Evolutionary conservation across 2,888 invertebrate genomes (phyloP).

Genomic region (Aelia acuminata): DNA sequence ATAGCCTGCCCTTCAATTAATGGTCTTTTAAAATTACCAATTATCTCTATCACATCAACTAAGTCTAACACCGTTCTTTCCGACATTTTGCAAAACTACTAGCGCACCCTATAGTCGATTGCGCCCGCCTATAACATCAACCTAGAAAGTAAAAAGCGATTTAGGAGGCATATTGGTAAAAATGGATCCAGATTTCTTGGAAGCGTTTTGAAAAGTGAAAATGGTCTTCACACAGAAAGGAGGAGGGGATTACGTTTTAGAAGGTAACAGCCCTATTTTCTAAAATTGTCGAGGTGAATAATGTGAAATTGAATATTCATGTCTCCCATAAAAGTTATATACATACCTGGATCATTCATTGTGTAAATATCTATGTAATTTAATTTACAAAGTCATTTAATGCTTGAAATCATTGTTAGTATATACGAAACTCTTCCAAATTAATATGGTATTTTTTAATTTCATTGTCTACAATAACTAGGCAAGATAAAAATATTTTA

Average conservation of each 20-base stretch:
- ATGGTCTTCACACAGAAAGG: not conserved
- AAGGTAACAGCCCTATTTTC: not conserved
- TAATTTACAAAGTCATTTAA: no score
- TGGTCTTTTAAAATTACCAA: no score
- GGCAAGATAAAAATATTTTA: no score
- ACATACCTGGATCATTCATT: not conserved
- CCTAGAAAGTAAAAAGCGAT: not conserved
- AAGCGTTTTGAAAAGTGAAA: slow-evolving; percentile 11
- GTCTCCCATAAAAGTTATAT: not conserved
- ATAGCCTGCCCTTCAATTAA: no score
- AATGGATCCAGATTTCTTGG: not conserved
- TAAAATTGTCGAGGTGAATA: not conserved
- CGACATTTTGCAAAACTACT: no score
- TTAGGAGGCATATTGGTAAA: not conserved
- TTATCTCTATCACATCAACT: no score
- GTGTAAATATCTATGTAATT: no score
- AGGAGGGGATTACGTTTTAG: not conserved
- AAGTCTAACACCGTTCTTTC: no score
- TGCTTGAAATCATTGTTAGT: not conserved
- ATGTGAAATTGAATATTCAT: not conserved
- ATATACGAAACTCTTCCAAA: not conserved
- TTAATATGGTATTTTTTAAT: no score
- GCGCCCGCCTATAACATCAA: not conserved
- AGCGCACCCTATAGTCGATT: no score
- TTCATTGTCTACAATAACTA: no score